Percentiles rank a stretch among this genome's conserved stretches.
Conservation (phyloP, 1,140 invertebrate genomes). For the Drosophila truncata region DNA sequence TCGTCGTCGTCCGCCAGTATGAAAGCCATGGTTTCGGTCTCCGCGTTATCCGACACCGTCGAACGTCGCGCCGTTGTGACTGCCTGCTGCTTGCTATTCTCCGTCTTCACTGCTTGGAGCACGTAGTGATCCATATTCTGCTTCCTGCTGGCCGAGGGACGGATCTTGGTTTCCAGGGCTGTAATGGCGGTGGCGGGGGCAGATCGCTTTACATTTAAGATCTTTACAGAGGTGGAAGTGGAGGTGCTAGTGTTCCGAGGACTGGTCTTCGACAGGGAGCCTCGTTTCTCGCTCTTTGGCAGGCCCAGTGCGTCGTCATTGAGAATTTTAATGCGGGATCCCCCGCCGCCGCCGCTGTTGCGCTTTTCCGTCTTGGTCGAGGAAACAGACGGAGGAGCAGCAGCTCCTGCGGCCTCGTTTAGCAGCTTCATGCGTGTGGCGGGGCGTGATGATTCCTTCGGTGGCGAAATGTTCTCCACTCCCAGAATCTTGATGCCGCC, state of each 20-base stretch:
- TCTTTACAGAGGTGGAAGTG: conserved; percentile 49
- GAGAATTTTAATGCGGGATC: conserved; percentile 69
- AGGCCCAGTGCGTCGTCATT: conserved; percentile 53
- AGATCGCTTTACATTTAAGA: conserved; percentile 61
- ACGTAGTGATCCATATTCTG: conserved; percentile 80
- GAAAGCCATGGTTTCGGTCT: conserved; percentile 72
- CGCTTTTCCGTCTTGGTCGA: conserved; percentile 53
- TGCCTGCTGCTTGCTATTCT: conserved; percentile 60
- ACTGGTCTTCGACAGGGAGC: conserved; percentile 18
- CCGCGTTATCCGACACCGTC: conserved; percentile 40
- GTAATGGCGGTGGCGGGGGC: conserved; percentile 1
- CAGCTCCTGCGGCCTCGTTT: conserved; percentile 44
- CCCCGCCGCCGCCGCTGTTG: conserved; percentile 16
- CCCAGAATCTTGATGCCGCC: conserved; percentile 61
- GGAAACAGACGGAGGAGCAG: background rate
- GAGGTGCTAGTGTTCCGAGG: background rate
- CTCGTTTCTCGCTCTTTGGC: conserved; percentile 43
- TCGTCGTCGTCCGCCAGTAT: conserved; percentile 70
- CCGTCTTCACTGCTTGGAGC: conserved; percentile 68
- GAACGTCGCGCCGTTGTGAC: conserved; percentile 30
- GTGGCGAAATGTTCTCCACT: conserved; percentile 33
- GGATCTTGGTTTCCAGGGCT: conserved; percentile 57
- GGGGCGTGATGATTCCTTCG: conserved; percentile 47
- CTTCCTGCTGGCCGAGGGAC: conserved; percentile 48
- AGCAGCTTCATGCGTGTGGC: conserved; percentile 62